These are phyloP conservation scores for Rhabdomys dilectus DNA, from an alignment of 2,113 vertebrate genomes.

Conservation along the genomic window DNA sequence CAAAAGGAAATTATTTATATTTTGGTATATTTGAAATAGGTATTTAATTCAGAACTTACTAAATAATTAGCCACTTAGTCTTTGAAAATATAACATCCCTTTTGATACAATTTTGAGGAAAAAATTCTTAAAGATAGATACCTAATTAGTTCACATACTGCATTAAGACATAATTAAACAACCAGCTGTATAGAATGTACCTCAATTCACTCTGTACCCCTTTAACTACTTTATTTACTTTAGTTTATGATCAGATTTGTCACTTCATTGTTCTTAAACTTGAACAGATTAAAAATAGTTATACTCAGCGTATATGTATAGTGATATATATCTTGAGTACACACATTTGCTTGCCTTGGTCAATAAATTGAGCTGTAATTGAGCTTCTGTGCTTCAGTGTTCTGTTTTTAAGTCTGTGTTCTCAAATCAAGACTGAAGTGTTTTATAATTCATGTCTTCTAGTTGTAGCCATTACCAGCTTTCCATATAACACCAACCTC, in stretches of 20 bases:
- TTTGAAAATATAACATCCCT: conserved; percentile 24
- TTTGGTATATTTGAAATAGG: neutral
- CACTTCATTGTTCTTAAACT: conserved; percentile 55
- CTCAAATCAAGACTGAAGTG: neutral
- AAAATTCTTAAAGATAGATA: conserved; percentile 1
- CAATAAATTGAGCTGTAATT: neutral
- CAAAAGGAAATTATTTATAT: neutral
- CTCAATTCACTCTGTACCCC: neutral
- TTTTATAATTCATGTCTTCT: neutral
- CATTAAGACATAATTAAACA: neutral
- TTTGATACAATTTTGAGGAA: conserved; percentile 45
- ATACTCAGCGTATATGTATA: neutral
- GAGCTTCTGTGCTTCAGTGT: conserved; percentile 36
- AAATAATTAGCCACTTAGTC: conserved; percentile 37
- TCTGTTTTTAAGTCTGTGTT: neutral
- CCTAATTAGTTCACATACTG: conserved; percentile 31
- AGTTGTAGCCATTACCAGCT: neutral
- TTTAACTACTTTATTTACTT: conserved; percentile 37
- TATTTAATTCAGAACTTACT: conserved; percentile 6
- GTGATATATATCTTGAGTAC: neutral
- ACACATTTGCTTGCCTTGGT: conserved; percentile 46
- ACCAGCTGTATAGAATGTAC: neutral
- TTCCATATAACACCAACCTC: neutral
- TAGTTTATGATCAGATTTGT: conserved; percentile 35
- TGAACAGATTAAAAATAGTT: conserved; percentile 21